Evolutionary conservation across 2,113 vertebrate genomes (phyloP).

Genomic region (Calypte anna): DNA sequence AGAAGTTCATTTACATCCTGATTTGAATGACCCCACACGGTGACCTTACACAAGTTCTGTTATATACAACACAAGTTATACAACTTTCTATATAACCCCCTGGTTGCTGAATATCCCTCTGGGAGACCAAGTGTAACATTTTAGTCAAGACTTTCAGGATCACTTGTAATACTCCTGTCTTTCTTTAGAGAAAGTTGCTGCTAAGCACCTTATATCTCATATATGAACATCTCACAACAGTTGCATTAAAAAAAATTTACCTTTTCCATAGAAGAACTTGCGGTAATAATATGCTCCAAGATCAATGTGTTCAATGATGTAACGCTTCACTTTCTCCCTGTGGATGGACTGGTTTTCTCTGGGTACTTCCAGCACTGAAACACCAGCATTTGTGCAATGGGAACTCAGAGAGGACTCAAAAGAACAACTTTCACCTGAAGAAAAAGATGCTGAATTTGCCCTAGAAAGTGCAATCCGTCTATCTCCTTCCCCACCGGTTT

Average conservation of each 20-base stretch:
- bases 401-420: constrained; percentile 96
- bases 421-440: constrained; percentile 89
- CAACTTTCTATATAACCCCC: background rate
- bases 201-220: background rate
- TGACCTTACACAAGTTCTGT: background rate
- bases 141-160: background rate
- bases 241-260: constrained; percentile 73
- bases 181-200: background rate
- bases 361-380: constrained; percentile 95
- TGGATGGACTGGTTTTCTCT: constrained; percentile 93
- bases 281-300: constrained; percentile 97
- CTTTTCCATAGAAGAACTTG: constrained; percentile 96
- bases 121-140: background rate
- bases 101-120: background rate
- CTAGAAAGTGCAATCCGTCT: constrained; percentile 90
- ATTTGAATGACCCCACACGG: background rate
- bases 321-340: constrained; percentile 96
- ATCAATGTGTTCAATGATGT: constrained; percentile 97
- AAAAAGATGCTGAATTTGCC: constrained; percentile 85
- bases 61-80: background rate
- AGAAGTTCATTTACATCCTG: background rate
- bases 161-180: background rate
- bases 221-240: background rate
- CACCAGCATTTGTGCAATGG: constrained; percentile 96
- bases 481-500: constrained; percentile 94